Evolutionary conservation across 2,113 vertebrate species (phyloP).

Genomic region (Scomber colias): DNA sequence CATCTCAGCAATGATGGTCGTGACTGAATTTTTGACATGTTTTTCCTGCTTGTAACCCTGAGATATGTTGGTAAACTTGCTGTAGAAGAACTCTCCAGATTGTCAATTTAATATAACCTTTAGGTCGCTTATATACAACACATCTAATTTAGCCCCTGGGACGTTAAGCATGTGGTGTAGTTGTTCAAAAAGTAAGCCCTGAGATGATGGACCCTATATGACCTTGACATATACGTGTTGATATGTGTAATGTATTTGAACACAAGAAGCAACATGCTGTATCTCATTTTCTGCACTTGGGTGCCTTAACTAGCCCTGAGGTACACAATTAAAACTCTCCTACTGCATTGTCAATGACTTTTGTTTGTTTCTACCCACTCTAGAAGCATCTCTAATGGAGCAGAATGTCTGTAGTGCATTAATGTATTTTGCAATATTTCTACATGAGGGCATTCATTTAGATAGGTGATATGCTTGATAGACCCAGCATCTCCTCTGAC

Average conservation of each 20-base stretch:
- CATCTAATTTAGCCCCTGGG: background rate
- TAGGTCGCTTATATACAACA: slow-evolving; percentile 8
- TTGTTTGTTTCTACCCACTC: background rate
- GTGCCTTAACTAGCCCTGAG: background rate
- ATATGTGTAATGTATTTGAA: slow-evolving; percentile 16
- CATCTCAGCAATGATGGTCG: slow-evolving; percentile 52
- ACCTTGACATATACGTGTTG: slow-evolving; percentile 14
- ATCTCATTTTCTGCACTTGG: slow-evolving; percentile 1
- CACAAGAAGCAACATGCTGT: background rate
- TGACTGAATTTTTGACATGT: slow-evolving; percentile 61
- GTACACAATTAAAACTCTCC: slow-evolving; percentile 6
- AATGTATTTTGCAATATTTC: slow-evolving; percentile 17
- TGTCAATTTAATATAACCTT: slow-evolving; percentile 53
- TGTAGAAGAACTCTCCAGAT: slow-evolving; percentile 22
- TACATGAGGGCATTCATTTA: slow-evolving; percentile 11
- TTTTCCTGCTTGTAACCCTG: slow-evolving; percentile 53
- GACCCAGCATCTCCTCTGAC: slow-evolving; percentile 37
- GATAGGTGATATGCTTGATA: slow-evolving; percentile 10
- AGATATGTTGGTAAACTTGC: slow-evolving; percentile 51
- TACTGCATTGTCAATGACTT: slow-evolving; percentile 14
- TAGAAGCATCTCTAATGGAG: slow-evolving; percentile 2
- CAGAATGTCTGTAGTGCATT: background rate
- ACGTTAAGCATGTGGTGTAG: background rate
- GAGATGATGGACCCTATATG: background rate
- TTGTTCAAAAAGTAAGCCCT: slow-evolving; percentile 5